Evolutionary conservation across 2,113 vertebrate genomes (phyloP).

Genomic region (Pituophis catenifer): DNA sequence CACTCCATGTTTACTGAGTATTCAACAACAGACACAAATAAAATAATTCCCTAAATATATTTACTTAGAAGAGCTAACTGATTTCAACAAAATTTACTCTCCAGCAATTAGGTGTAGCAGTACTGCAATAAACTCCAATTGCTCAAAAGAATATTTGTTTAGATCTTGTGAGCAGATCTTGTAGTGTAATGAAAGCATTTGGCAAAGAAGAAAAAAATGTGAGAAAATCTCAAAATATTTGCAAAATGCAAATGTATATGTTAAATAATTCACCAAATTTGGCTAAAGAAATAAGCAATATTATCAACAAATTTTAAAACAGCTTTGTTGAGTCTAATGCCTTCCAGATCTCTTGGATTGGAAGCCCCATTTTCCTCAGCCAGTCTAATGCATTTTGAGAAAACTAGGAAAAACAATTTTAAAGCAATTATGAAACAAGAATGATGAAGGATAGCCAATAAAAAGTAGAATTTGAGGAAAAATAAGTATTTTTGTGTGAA

Average conservation of each 20-base stretch:
- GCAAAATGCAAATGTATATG: not conserved
- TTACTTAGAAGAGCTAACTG: not conserved
- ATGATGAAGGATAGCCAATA: not conserved
- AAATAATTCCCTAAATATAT: not conserved
- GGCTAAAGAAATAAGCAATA: not conserved
- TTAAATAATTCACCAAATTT: not conserved
- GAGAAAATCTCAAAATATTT: not conserved
- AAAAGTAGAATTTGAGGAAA: not conserved
- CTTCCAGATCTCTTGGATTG: not conserved
- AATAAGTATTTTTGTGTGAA: not conserved
- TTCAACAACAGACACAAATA: not conserved
- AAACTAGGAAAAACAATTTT: not conserved
- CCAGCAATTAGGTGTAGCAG: no score
- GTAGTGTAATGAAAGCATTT: not conserved
- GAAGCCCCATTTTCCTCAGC: not conserved
- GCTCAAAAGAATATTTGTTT: not conserved
- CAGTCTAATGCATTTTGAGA: not conserved
- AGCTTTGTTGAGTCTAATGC: not conserved
- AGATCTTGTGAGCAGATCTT: not conserved
- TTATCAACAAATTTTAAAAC: not conserved
- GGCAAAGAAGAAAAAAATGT: not conserved
- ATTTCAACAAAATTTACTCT: not conserved
- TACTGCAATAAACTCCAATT: not conserved
- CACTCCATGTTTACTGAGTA: no score
- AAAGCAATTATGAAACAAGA: not conserved